Percentiles rank a stretch among this genome's conserved stretches.
phyloP scores from a whole-genome alignment of 2,113 vertebrate species.

The Nerophis ophidion region DNA sequence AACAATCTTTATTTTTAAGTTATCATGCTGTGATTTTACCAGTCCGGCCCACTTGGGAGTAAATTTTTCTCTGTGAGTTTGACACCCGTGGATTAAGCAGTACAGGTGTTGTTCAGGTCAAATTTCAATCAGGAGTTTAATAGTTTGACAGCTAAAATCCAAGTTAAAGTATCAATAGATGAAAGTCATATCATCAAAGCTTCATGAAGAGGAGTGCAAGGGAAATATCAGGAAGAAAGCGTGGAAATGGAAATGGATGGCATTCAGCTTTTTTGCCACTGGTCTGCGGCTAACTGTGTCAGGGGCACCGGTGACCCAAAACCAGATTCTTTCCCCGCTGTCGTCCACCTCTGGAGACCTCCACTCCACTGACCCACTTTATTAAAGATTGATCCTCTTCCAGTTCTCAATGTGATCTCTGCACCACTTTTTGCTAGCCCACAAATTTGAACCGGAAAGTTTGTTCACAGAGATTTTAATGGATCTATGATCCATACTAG shows the following conservation, averaged over 20 bases:
- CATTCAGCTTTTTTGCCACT: conserved; percentile 48
- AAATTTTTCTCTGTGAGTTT: no score
- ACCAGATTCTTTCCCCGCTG: conserved; percentile 50
- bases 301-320: conserved; percentile 67
- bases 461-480: conserved; percentile 14
- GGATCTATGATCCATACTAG: neutral
- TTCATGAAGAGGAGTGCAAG: conserved; percentile 14
- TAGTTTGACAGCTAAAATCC: conserved; percentile 14
- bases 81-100: no score
- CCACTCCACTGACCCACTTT: conserved; percentile 65
- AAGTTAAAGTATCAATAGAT: conserved; percentile 33
- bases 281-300: conserved; percentile 47
- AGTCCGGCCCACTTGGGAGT: no score
- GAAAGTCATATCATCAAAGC: conserved; percentile 19
- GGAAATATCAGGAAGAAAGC: conserved; percentile 26
- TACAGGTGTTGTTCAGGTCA: no score
- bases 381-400: conserved; percentile 62
- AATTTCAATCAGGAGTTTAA: conserved; percentile 14
- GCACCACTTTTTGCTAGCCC: conserved; percentile 33
- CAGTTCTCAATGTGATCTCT: conserved; percentile 60
- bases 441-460: conserved; percentile 33
- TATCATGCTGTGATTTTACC: no score
- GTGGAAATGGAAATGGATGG: conserved; percentile 39
- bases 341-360: conserved; percentile 53
- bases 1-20: no score